Conservation (phyloP, 1,140 invertebrate species). For the Nymphalis io region DNA sequence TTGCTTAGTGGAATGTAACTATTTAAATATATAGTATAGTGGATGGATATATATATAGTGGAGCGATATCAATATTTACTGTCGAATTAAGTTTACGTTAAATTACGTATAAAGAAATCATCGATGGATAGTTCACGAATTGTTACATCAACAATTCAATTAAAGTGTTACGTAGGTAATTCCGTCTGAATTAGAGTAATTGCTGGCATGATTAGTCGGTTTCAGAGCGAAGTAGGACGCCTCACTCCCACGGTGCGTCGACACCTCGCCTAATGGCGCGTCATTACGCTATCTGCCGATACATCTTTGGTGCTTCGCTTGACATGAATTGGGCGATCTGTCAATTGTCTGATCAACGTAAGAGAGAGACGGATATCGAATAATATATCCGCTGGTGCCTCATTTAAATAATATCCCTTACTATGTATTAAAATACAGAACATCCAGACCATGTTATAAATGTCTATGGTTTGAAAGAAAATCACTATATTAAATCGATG, state of each 20-base stretch:
- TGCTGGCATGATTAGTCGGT: slow-evolving; percentile 66
- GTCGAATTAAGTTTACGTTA: neutral
- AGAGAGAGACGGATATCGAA: neutral
- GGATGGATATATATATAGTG: too few relatives aligned
- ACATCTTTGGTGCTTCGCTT: slow-evolving; percentile 47
- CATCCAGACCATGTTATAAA: neutral
- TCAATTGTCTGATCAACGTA: slow-evolving; percentile 15
- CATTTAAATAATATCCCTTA: neutral
- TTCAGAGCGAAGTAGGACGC: slow-evolving; percentile 59
- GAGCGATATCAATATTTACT: slow-evolving; percentile 8
- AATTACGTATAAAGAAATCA: slow-evolving; percentile 10
- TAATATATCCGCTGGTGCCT: neutral
- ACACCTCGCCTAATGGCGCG: slow-evolving; percentile 70
- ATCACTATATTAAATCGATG: slow-evolving; percentile 63
- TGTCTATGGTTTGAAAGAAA: slow-evolving; percentile 34
- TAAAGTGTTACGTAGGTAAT: slow-evolving; percentile 62
- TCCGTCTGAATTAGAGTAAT: slow-evolving; percentile 72
- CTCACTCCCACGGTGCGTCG: slow-evolving; percentile 70
- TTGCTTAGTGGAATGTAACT: neutral
- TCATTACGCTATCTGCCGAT: slow-evolving; percentile 70
- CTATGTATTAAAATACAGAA: neutral
- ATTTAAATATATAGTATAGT: too few relatives aligned
- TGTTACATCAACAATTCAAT: slow-evolving; percentile 70
- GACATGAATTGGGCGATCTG: slow-evolving; percentile 19
- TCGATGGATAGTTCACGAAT: neutral